These are phyloP conservation scores for Zele albiditarsus DNA, from an alignment of 2,888 invertebrate species.

Conservation along the genomic window DNA sequence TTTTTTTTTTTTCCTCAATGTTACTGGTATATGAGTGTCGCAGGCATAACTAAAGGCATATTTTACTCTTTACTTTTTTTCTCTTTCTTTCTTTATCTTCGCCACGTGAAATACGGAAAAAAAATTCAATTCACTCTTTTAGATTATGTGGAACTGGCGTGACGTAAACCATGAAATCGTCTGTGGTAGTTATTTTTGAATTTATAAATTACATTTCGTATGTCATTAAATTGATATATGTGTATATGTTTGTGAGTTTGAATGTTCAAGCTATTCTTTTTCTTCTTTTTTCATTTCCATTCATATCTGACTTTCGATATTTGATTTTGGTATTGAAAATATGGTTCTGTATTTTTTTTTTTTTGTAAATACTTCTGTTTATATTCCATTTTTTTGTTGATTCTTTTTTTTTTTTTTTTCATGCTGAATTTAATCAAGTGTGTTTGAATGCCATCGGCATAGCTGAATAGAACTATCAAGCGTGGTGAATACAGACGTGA, in stretches of 20 bases:
- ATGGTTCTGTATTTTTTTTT: no score
- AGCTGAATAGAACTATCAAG: no score
- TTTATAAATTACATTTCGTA: not conserved
- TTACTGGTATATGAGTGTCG: not conserved
- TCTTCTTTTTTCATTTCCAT: not conserved
- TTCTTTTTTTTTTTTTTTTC: no score
- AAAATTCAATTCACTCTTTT: conserved; percentile 19
- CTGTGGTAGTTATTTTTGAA: conserved; percentile 9
- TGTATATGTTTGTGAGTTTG: not conserved
- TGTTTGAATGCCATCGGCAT: no score
- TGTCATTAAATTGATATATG: conserved; percentile 2
- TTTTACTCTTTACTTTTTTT: not conserved
- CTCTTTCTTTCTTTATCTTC: not conserved
- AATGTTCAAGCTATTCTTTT: not conserved
- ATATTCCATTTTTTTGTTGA: no score
- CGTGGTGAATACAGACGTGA: no score
- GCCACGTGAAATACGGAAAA: not conserved
- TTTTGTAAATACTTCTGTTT: no score
- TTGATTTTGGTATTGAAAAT: no score
- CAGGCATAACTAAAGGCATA: not conserved
- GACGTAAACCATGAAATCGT: conserved; percentile 13
- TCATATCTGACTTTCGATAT: not conserved
- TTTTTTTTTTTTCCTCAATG: not conserved
- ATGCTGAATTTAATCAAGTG: no score
- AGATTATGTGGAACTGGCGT: not conserved